These are phyloP conservation scores for Temnothorax curvispinosus DNA, from an alignment of 1,140 invertebrate species.

Conservation along the genomic window DNA sequence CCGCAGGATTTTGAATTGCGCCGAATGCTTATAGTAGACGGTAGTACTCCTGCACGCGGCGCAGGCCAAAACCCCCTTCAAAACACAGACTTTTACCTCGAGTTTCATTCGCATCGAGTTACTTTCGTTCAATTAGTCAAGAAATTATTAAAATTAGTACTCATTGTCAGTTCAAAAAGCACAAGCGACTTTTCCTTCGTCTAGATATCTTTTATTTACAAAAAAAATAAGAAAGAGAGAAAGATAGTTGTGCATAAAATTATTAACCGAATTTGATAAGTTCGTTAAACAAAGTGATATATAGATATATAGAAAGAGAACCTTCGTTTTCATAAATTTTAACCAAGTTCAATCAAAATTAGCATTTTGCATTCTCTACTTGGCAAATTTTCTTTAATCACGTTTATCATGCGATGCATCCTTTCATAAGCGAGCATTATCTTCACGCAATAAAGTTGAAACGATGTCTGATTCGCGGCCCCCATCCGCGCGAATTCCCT, in stretches of 20 bases:
- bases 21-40: neutral
- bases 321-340: neutral
- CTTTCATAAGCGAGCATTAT: neutral
- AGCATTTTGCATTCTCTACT: neutral
- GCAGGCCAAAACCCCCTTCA: neutral
- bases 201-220: neutral
- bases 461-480: too few relatives aligned
- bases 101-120: neutral
- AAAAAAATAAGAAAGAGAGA: neutral
- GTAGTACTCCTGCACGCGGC: neutral
- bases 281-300: neutral
- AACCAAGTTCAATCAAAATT: neutral
- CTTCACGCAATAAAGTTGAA: conserved; percentile 12
- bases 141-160: neutral
- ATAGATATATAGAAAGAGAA: neutral
- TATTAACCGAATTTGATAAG: neutral
- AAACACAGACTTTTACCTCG: neutral
- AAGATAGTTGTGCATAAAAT: neutral
- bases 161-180: too few relatives aligned
- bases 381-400: neutral
- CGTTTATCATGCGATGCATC: neutral
- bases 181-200: neutral
- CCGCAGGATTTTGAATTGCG: conserved; percentile 25
- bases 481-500: neutral
- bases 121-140: neutral